Evolutionary conservation across 2,113 vertebrate genomes (phyloP).

Genomic region (Gnathonemus echidnorhynchus): DNA sequence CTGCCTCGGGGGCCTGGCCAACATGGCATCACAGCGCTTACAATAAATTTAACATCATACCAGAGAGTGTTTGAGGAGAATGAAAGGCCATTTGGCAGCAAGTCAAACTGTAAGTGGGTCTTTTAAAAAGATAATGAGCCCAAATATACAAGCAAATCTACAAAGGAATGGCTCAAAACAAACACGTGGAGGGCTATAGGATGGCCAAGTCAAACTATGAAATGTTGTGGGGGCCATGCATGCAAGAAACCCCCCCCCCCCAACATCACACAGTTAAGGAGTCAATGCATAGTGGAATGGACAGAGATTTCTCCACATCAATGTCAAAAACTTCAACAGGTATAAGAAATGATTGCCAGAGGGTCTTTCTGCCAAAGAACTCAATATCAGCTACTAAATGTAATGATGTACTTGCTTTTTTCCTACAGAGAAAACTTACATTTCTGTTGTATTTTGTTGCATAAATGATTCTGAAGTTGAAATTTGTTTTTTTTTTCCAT

Average conservation of each 20-base stretch:
- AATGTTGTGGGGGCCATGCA: not conserved
- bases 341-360: not conserved
- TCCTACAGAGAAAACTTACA: not conserved
- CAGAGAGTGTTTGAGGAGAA: not conserved
- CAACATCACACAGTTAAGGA: not conserved
- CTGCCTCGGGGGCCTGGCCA: not conserved
- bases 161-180: not conserved
- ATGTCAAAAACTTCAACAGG: not conserved
- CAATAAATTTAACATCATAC: not conserved
- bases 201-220: not conserved
- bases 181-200: not conserved
- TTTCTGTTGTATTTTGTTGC: not conserved
- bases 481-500: not conserved
- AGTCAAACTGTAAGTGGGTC: not conserved
- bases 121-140: not conserved
- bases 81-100: not conserved
- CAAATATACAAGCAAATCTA: not conserved
- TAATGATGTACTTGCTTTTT: not conserved
- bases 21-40: not conserved
- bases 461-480: not conserved
- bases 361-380: not conserved
- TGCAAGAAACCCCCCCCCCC: not conserved
- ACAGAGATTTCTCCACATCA: not conserved
- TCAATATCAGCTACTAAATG: not conserved
- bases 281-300: not conserved